Percentiles rank a stretch among this genome's conserved stretches.
phyloP scores from a whole-genome alignment of 2,113 vertebrate species.

The Rissa tridactyla region DNA sequence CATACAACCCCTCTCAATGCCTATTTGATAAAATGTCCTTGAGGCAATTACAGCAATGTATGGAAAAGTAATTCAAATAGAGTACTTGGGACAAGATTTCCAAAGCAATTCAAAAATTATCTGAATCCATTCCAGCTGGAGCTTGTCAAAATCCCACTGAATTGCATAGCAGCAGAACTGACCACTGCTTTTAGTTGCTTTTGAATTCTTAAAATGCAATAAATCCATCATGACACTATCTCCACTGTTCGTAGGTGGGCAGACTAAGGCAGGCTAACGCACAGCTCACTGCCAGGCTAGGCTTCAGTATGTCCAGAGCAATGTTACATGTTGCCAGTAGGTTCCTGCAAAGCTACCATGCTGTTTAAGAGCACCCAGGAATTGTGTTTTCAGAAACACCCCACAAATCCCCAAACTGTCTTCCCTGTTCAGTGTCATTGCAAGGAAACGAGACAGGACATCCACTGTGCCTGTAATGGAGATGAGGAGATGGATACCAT shows the following conservation, averaged over 20 bases:
- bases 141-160: not conserved
- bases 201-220: not conserved
- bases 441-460: not conserved
- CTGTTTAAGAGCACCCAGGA: not conserved
- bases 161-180: not conserved
- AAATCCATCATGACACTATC: not conserved
- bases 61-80: not conserved
- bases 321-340: no score
- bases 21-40: not conserved
- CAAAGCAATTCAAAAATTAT: not conserved
- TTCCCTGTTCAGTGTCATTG: not conserved
- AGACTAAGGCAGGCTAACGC: not conserved
- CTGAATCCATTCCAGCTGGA: not conserved
- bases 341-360: not conserved
- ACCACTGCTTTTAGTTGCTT: not conserved
- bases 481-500: not conserved
- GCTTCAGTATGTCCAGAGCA: fast-evolving
- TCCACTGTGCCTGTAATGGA: no score
- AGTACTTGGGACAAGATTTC: not conserved
- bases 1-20: not conserved
- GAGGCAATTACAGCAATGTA: not conserved
- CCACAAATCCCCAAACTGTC: not conserved
- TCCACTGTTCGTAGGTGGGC: not conserved
- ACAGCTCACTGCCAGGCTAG: not conserved
- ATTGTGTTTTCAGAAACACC: not conserved